These are phyloP conservation scores for Siniperca chuatsi DNA, from an alignment of 2,113 vertebrate genomes.

Conservation along the genomic window DNA sequence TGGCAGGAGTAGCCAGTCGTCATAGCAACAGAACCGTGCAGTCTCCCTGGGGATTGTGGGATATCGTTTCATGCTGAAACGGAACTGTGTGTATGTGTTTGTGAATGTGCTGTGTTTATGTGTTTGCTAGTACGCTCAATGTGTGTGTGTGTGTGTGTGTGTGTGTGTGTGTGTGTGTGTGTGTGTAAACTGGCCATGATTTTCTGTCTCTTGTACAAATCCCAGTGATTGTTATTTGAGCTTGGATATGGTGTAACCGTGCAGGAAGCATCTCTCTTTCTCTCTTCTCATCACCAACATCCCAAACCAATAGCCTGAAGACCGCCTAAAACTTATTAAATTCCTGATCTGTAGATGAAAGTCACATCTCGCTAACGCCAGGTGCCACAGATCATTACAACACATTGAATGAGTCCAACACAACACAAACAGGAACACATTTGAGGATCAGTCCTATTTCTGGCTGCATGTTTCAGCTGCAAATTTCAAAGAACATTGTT, in stretches of 20 bases:
- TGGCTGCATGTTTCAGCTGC: neutral
- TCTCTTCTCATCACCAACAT: constrained; percentile 31
- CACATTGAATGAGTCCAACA: constrained; percentile 3
- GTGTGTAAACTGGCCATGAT: constrained; percentile 50
- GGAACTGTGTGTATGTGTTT: constrained; percentile 65
- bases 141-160: constrained; percentile 30
- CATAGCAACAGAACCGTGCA: constrained; percentile 87
- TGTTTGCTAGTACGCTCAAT: constrained; percentile 26
- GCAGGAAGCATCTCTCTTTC: constrained; percentile 19
- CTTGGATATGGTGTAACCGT: constrained; percentile 30
- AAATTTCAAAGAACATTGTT: constrained; percentile 23
- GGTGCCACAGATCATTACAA: constrained; percentile 36
- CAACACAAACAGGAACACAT: neutral
- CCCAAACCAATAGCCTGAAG: constrained; percentile 34
- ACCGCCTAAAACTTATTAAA: constrained; percentile 58
- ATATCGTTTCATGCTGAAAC: constrained; percentile 83
- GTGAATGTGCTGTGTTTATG: constrained; percentile 66
- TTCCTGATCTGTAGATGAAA: constrained; percentile 32
- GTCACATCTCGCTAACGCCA: neutral
- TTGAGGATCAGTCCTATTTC: constrained; percentile 3
- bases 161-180: constrained; percentile 35
- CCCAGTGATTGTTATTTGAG: constrained; percentile 58
- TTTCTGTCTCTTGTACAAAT: constrained; percentile 55
- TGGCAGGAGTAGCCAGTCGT: constrained; percentile 86
- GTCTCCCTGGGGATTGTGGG: constrained; percentile 85